Evolutionary conservation across 2,797 vertebrate genomes (phyloP).

Genomic region (Spea hammondii): DNA sequence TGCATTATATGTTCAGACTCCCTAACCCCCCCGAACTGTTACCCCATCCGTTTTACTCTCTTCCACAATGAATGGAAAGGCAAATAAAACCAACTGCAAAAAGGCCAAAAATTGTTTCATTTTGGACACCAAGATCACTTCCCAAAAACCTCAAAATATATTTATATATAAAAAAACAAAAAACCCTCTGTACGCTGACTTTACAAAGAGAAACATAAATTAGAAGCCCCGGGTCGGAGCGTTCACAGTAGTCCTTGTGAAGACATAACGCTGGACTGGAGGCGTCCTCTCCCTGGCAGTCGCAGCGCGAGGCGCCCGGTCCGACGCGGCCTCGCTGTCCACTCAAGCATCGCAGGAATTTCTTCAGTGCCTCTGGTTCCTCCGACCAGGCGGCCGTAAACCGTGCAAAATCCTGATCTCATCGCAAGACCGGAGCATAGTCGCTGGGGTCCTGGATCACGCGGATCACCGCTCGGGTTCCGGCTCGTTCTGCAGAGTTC

Average conservation of each 20-base stretch:
- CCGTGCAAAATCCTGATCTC: conserved; percentile 63
- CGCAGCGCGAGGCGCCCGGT: conserved; percentile 61
- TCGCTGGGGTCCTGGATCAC: conserved; percentile 38
- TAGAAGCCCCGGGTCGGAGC: conserved; percentile 68
- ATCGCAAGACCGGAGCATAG: conserved; percentile 57
- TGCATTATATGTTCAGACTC: conserved; percentile 56
- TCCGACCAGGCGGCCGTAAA: conserved; percentile 61
- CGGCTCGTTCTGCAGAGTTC: conserved; percentile 85
- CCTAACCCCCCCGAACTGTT: not conserved
- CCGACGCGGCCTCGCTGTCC: conserved; percentile 56
- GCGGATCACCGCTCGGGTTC: conserved; percentile 90
- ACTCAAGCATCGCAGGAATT: conserved; percentile 62
- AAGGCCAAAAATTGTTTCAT: not conserved
- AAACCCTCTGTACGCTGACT: conserved; percentile 72
- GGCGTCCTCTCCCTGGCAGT: conserved; percentile 62
- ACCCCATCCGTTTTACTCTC: not conserved
- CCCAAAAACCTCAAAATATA: conserved; percentile 6
- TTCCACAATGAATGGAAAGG: not conserved
- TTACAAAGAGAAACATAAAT: conserved; percentile 82
- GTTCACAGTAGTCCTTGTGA: conserved; percentile 69
- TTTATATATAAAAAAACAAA: conserved; percentile 42
- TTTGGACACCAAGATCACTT: not conserved
- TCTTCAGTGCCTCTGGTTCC: conserved; percentile 64
- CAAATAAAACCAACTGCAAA: not conserved
- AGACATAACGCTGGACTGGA: conserved; percentile 65